phyloP scores from a whole-genome alignment of 2,888 invertebrate species.

The Plagodis dolabraria region DNA sequence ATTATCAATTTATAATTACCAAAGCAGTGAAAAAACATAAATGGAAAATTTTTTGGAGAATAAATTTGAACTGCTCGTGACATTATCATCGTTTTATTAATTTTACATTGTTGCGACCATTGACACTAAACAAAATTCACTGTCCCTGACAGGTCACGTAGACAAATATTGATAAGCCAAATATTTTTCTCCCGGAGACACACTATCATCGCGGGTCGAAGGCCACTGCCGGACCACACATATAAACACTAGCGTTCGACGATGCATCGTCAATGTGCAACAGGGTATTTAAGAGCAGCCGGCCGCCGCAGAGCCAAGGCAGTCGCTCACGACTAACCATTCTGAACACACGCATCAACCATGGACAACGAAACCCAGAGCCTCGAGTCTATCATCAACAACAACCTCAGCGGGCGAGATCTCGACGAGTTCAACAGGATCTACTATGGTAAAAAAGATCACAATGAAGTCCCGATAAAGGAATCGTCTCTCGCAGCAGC shows the following conservation, averaged over 20 bases:
- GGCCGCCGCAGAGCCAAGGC: constrained; percentile 43
- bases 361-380: constrained; percentile 79
- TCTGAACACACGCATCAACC: constrained; percentile 42
- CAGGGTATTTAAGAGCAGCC: constrained; percentile 62
- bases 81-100: neutral
- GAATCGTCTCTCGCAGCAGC: constrained; percentile 83
- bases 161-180: constrained; percentile 54
- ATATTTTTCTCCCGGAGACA: constrained; percentile 62
- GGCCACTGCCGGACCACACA: constrained; percentile 68
- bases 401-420: constrained; percentile 71
- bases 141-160: constrained; percentile 42
- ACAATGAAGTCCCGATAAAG: constrained; percentile 68
- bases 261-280: constrained; percentile 51
- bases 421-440: constrained; percentile 79
- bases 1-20: no score
- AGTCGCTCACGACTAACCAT: constrained; percentile 47
- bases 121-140: constrained; percentile 10
- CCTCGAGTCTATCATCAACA: constrained; percentile 72
- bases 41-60: no score
- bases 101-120: constrained; percentile 21
- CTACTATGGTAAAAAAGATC: constrained; percentile 71
- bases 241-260: constrained; percentile 48
- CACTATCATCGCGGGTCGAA: constrained; percentile 69
- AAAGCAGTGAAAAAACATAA: no score
- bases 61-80: no score